Base-by-base conservation (phyloP, 2,888 invertebrate species). In the Plagiodera versicolora region DNA sequence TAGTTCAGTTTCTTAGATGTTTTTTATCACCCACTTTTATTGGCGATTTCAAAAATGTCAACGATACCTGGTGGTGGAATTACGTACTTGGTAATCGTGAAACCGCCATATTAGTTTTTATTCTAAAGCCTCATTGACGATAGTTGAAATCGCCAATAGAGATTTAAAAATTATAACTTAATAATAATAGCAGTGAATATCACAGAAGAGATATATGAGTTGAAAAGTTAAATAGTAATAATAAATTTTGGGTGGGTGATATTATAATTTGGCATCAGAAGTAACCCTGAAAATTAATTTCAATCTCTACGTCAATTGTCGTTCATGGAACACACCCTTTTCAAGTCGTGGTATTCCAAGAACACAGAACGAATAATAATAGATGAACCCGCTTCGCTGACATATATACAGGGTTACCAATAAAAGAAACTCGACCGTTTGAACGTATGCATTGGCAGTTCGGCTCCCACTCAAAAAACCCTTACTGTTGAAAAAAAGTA, bases 401-500 rank as follows among this genome's bases (percentile, higher is more conserved):
- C 35, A 35, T 32, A 18, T 14, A 18, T 16, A 35, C 56, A 16
- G 48, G 53, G 60, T 32, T 49, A 32, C 52, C 28, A 39, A 32
- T 4, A 17, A 39, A 52, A 64, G 55, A 61, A 59, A 50, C 39
- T 58, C 56, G 24, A 60, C 57, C 30, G 52, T 59, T 49, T 58
- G 59, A 56, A 53, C 45, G 55, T 62, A 47, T 59, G 58, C 60
- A 60, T 66, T 69, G 66, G 69, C 69, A 67, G 66, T 66, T 52
- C 32, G 11, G 32, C 32, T 32, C 10, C 32, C 5, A 32, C 10
- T 51, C 52, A 58, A 63, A n/a, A 64, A 56, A 56, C 50, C 61
- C 51, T 76, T 77, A 75, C 72, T 78, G 76, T 72, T 76, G 74
- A 61, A 77, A 77, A 69, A 78, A 78, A 8, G 75, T 78, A 61